A percentile compares a stretch with the other conserved stretches of the same genome.
phyloP scores from a whole-genome alignment of 2,888 invertebrate genomes.

The Seira sanloemensis region DNA sequence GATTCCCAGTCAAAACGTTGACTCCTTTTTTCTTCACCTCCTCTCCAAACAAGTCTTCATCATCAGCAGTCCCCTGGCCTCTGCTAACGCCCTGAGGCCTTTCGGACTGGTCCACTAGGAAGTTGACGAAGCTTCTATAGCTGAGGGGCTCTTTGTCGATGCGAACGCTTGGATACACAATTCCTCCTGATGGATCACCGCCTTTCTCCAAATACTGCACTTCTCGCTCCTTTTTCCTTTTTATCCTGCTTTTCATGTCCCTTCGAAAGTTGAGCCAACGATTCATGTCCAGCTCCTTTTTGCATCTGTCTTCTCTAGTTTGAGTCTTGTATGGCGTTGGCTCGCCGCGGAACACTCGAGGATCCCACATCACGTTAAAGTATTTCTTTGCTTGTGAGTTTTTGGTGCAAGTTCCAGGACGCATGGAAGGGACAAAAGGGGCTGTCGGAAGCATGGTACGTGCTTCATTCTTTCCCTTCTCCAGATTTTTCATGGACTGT shows the following conservation, averaged over 20 bases:
- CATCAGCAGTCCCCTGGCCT: not conserved
- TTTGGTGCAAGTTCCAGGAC: not conserved
- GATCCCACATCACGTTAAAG: constrained; percentile 52
- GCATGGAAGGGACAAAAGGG: not conserved
- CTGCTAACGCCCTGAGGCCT: not conserved
- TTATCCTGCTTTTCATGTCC: not conserved
- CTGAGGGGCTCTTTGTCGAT: constrained; percentile 25
- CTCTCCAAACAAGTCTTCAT: not conserved
- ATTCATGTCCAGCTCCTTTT: constrained; percentile 27
- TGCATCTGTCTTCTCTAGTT: constrained; percentile 25
- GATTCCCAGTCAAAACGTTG: not conserved
- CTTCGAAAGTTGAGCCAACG: not conserved
- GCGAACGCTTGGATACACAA: constrained; percentile 27
- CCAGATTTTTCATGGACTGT: not conserved
- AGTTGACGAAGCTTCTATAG: constrained; percentile 1
- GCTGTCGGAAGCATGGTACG: not conserved
- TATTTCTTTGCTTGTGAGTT: not conserved
- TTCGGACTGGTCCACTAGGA: constrained; percentile 21
- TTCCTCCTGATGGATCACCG: constrained; percentile 12
- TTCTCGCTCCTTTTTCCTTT: not conserved
- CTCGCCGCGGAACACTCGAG: constrained; percentile 23
- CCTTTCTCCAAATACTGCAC: constrained; percentile 6
- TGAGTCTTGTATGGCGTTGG: constrained; percentile 6
- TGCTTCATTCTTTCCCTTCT: not conserved
- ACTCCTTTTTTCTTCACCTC: not conserved